These are phyloP conservation scores for Danionella cerebrum DNA, from an alignment of 2,113 vertebrate genomes.

Conservation along the genomic window DNA sequence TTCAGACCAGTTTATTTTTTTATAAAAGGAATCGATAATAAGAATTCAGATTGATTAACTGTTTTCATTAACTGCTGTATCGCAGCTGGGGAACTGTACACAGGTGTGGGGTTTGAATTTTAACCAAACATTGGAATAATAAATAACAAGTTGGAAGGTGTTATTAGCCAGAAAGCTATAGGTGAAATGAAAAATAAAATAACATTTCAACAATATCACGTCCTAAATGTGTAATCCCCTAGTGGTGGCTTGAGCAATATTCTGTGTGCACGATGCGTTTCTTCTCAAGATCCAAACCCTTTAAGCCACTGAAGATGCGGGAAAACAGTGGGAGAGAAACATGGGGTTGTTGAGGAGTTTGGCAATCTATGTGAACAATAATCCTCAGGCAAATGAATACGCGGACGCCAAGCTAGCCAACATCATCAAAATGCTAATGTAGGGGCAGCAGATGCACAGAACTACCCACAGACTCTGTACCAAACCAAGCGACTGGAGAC, in stretches of 20 bases:
- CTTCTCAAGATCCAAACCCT: slow-evolving; percentile 26
- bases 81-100: no score
- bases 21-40: no score
- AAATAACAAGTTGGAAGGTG: no score
- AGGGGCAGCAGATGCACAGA: slow-evolving; percentile 36
- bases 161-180: no score
- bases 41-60: no score
- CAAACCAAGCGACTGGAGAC: background rate
- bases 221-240: background rate
- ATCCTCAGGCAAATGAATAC: slow-evolving; percentile 24
- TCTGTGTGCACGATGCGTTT: slow-evolving; percentile 2
- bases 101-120: no score
- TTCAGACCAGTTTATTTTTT: no score
- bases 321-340: background rate
- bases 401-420: slow-evolving; percentile 30
- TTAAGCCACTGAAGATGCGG: slow-evolving; percentile 20
- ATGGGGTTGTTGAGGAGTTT: slow-evolving; percentile 22
- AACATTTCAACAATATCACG: background rate
- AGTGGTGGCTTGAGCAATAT: background rate
- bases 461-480: background rate
- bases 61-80: no score
- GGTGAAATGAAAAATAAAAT: no score
- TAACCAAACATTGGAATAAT: no score
- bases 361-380: slow-evolving; percentile 21
- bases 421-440: slow-evolving; percentile 70